Evolutionary conservation across 1,140 invertebrate species (phyloP), one percentile per base, ranked within the genome.

Genomic region (Campoletis sonorensis): DNA sequence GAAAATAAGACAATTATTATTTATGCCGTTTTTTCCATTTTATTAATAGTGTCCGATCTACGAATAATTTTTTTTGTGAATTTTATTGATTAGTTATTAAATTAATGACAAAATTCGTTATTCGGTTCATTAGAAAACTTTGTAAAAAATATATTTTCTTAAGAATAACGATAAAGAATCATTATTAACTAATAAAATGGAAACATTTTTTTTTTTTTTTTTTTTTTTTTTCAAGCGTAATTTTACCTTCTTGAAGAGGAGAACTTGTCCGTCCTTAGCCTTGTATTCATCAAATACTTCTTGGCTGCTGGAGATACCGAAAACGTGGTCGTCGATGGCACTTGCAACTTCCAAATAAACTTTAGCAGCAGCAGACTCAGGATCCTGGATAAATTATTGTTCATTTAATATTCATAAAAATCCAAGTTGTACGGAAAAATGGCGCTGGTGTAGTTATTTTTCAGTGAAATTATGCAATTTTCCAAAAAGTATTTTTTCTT

Each of bases 191-290:
- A 51, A 33, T n/a, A 33, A 33, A 33, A 33, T 33, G 30, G 30
- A 33, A 7, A 33, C 1, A 51, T 4, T 4, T 27, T 27, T 30
- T 13, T 64, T 68, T 79, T 64, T 61, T 79, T 79, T 76, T 1
- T 79, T 64, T 61, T 79, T 79, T 76, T 1, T 21, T 21, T 21
- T 61, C 8, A 13, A 45, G 40, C 8, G 40, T 45, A 11, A 11
- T 91, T 88, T 92, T 92, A 97, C 97, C 93, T 98, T 97, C 92
- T 99, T 99, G 92, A 97, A 98, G 0, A 99, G 92, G 83, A 97
- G 92, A 87, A 99, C 93, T 89, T 94, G 94, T 85, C 95, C 95
- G 88, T 95, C 95, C 85, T 94, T 93, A 78, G 95, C 94, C 87
- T 95, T 94, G 84, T 97, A 94, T 86, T 97, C 96, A 61, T 92